Base-by-base conservation (phyloP, 2,113 vertebrate genomes). In the Hystrix brachyura region DNA sequence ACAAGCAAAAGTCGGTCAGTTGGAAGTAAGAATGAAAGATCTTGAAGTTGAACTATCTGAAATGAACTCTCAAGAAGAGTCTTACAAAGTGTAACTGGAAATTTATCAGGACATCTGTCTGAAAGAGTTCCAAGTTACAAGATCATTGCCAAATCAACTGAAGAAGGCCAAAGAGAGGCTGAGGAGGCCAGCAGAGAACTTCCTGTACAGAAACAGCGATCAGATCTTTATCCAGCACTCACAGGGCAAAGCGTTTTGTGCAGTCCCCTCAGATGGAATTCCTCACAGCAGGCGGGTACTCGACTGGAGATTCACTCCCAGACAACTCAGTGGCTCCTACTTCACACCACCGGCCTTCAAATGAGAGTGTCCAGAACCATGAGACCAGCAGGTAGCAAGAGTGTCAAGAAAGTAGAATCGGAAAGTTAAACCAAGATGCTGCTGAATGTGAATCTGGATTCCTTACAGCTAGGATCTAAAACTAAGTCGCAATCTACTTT, bases 41-140 rank as follows among this genome's bases (percentile, higher is more conserved):
- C 96, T 99, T 23, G 99, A 99, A 97, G 97, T 83, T 27, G 99
- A 99, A 48, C 97, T 99, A 97, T 96, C 87, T 48, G 99, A 97
- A 62, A 93, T 98, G 55, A 99, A 98, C 95, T 98, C 60, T 12
- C 99, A 99, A 94, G 98, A 98, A 98, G 98, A 99, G 76, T 98
- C 98, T 57, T 98, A 88, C 0, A 98, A 98, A 81, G 51, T 38
- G 48, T 43, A 71, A 81, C 48, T 71, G 4, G 99, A 99, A 89
- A 98, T 98, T 76, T 99, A 99, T 95, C 99, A 98, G 43, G 98
- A 99, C 32, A 98, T 99, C 27, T 99, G 99, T 97, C 21, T 97
- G 9, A 99, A 99, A 83, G 99, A 99, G 98, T 89, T 99, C 8
- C 99, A 98, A 86, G 97, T 97, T 10, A 99, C 99, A 96, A 99